Conservation (phyloP, 2,113 vertebrate genomes). For the Columba janthina region DNA sequence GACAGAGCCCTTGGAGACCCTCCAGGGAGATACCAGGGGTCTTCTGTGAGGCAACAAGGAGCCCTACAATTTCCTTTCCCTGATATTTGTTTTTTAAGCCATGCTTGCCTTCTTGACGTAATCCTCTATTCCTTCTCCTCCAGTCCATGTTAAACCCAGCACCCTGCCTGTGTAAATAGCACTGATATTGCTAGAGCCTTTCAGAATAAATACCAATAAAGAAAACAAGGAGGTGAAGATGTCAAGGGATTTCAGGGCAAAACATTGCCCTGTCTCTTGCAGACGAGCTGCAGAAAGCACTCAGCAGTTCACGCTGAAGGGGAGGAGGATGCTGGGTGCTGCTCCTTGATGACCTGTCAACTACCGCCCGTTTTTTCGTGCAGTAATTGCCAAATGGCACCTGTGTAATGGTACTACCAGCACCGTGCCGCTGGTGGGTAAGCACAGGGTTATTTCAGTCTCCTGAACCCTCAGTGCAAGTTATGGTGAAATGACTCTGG, state of each 20-base stretch:
- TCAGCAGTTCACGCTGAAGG: rapidly evolving
- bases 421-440: rapidly evolving
- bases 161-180: not conserved
- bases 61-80: not conserved
- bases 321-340: not conserved
- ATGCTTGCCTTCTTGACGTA: not conserved
- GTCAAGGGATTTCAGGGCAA: not conserved
- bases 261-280: not conserved
- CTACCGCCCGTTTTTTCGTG: not conserved
- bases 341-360: not conserved
- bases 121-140: not conserved
- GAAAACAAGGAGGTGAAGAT: conserved; percentile 17
- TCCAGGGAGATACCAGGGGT: not conserved
- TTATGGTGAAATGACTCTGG: not conserved
- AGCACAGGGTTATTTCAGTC: not conserved
- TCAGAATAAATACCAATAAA: conserved; percentile 46
- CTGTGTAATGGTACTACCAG: not conserved
- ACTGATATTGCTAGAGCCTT: conserved; percentile 33
- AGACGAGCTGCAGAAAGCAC: not conserved
- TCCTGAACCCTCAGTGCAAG: not conserved
- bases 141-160: not conserved
- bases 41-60: not conserved
- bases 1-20: not conserved
- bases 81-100: not conserved
- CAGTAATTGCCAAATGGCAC: not conserved